Base-by-base conservation (phyloP, 2,888 invertebrate genomes). In the Lydus trimaculatus region DNA sequence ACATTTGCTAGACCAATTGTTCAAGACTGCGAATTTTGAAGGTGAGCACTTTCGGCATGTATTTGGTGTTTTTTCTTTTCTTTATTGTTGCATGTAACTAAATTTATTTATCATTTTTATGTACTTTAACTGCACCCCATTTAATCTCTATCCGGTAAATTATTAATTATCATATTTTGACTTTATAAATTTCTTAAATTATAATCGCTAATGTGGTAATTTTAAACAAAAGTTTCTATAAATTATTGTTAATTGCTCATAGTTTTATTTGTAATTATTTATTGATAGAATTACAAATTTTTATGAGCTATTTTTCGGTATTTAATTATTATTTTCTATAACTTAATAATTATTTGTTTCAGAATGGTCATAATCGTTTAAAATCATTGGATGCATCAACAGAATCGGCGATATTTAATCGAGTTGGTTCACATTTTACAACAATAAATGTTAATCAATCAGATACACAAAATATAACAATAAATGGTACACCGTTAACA, bases 21-120 rank as follows among this genome's bases (percentile, higher is more conserved):
- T 78, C 79, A 74, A 80, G 80, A 79, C 81, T 80, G 75, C 81
- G 73, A 79, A 76, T 75, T 76, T 74, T 77, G 74, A 83, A 84
- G 83, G 83, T 84, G 83, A 84, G 85, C 81, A 82, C 81, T 76
- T 75, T 71, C 74, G 76, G 36, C 75, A 76, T 73, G 76, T 69
- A 70, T 65, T 43, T 65, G 62, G 61, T 66, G 66, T 33, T 11
- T 36, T 23, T 31, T 43, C 62, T 36, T 25, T 66, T 43, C 62
- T 36, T 25, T 66, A 64, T 63, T 52, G 60, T 25, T 63, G 48
- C 59, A 31, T 68, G 58, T 61, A 48, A 28, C 17, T 62, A 59
- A 60, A 60, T 70, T 66, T 62, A 64, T 64, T 23, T 52, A 52
- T 23, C 11, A n/a, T 20, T 28, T 56, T 56, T 28, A 23, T 56